Evolutionary conservation across 92 coral and sea anemone species (phyloP).

Genomic region (Zoanthus sansibaricus): DNA sequence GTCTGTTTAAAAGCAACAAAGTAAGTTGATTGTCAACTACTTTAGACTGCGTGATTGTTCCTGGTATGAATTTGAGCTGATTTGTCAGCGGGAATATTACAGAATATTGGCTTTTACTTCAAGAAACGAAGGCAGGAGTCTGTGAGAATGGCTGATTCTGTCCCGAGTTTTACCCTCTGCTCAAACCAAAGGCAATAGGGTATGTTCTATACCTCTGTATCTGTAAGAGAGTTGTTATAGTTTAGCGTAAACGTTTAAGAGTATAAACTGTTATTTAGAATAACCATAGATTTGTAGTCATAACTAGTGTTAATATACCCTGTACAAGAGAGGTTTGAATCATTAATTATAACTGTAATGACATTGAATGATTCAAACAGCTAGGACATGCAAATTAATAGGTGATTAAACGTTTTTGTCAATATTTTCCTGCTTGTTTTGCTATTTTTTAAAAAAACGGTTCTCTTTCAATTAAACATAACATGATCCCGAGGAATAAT

Average conservation of each 20-base stretch:
- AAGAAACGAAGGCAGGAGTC: not conserved
- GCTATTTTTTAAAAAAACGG: slow-evolving; percentile 63
- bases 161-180: not conserved
- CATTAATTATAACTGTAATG: slow-evolving; percentile 27
- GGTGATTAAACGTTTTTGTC: slow-evolving; percentile 55
- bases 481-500: slow-evolving; percentile 14
- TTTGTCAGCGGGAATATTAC: slow-evolving; percentile 9
- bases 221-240: not conserved
- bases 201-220: not conserved
- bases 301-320: slow-evolving; percentile 8
- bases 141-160: not conserved
- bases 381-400: slow-evolving; percentile 33
- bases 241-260: not conserved
- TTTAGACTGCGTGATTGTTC: slow-evolving; percentile 25
- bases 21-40: slow-evolving; percentile 26
- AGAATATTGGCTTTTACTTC: not conserved
- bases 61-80: not conserved
- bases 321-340: slow-evolving; percentile 18
- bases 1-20: slow-evolving; percentile 38
- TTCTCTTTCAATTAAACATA: slow-evolving; percentile 52
- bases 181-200: not conserved
- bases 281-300: not conserved
- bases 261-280: slow-evolving; percentile 15
- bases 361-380: not conserved
- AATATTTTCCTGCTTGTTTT: slow-evolving; percentile 64